Evolutionary conservation across 2,113 vertebrate species (phyloP).

Genomic region (Montifringilla adamsi): DNA sequence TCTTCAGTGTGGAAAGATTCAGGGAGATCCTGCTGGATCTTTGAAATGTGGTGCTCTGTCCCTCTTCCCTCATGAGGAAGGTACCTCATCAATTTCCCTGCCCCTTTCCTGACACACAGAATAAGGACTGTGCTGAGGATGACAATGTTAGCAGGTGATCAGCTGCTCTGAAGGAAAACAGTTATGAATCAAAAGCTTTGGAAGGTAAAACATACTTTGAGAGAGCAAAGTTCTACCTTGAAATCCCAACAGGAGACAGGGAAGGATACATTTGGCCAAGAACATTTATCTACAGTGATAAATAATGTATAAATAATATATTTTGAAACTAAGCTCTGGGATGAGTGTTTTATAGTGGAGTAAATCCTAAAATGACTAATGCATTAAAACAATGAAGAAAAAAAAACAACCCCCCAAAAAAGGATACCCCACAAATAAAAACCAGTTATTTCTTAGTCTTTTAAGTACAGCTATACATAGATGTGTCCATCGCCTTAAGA

Average conservation of each 20-base stretch:
- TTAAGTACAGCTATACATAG: neutral
- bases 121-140: neutral
- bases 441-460: neutral
- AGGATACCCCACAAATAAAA: neutral
- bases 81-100: neutral
- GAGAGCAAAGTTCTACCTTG: neutral
- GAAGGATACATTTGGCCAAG: neutral
- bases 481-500: neutral
- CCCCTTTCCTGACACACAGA: neutral
- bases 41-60: neutral
- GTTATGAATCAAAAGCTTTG: neutral
- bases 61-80: neutral
- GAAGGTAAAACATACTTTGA: neutral
- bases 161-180: neutral
- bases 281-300: slow-evolving; percentile 19
- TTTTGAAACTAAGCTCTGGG: slow-evolving; percentile 15
- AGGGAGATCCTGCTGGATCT: neutral
- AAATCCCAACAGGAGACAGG: neutral
- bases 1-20: neutral
- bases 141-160: neutral
- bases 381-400: neutral
- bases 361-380: slow-evolving; percentile 19
- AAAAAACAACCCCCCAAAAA: neutral
- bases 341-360: slow-evolving; percentile 37
- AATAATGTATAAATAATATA: slow-evolving; percentile 23